Conservation (phyloP, 2,797 vertebrate genomes). For the Pantherophis vulpinus region DNA sequence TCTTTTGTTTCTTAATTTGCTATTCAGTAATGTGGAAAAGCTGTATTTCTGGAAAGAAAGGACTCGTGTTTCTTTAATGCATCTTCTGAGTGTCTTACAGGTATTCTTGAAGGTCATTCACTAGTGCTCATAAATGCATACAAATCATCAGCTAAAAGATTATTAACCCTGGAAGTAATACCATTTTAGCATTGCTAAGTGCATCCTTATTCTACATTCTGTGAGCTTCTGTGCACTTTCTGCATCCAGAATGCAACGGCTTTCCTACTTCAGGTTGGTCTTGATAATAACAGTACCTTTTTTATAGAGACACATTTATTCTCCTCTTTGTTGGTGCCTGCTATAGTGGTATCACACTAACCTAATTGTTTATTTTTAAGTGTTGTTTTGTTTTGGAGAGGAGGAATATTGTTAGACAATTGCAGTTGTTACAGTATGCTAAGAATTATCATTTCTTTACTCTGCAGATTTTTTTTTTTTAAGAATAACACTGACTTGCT, state of each 20-base stretch:
- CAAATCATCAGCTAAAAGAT: slow-evolving; percentile 50
- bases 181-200: slow-evolving; percentile 43
- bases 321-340: not conserved
- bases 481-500: not conserved
- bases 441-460: not conserved
- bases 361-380: not conserved
- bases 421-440: not conserved
- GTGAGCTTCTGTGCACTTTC: slow-evolving; percentile 43
- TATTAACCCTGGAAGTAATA: slow-evolving; percentile 49
- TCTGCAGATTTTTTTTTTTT: not conserved
- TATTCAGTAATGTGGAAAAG: slow-evolving; percentile 1
- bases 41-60: not conserved
- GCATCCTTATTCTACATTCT: slow-evolving; percentile 50
- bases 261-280: slow-evolving; percentile 30
- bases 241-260: slow-evolving; percentile 48
- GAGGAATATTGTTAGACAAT: not conserved
- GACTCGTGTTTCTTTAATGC: not conserved
- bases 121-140: slow-evolving; percentile 41
- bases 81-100: slow-evolving; percentile 13
- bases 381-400: not conserved
- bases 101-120: slow-evolving; percentile 52
- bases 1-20: slow-evolving; percentile 27
- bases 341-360: not conserved
- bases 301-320: not conserved
- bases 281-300: slow-evolving; percentile 20